Base-by-base conservation (phyloP, 1,140 invertebrate species). In the Apis mellifera region DNA sequence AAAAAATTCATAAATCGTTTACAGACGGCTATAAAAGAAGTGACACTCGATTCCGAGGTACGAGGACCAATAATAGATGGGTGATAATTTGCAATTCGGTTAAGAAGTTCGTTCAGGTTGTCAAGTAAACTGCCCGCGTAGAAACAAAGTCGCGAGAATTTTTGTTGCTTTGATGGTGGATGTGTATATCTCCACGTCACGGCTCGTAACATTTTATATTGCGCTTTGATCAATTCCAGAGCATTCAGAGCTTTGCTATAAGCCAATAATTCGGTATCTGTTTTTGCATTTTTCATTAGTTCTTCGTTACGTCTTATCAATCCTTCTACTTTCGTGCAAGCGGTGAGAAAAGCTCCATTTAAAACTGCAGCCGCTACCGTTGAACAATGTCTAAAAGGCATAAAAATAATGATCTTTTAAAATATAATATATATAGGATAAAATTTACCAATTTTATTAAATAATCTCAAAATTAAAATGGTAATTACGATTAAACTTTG, bases 1-100 rank as follows among this genome's bases (percentile, higher is more conserved):
- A 94, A 94, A 66, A 92, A 92, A 59, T 94, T 91, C 93, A 94
- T 94, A 70, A 94, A 94, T 9, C 85, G 78, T 78, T 94, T 94
- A 85, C 92, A 93, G 8, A 77, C 9, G 8, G 69, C 54, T 1
- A 82, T 55, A 55, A 92, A 93, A 1, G 26, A 65, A 7, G 32
- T n/a, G 12, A 91, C 71, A 15, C 50, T 62, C 9, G 55, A 19
- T 19, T 84, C 80, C 9, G 73, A 13, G 2, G 17, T 23, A 80
- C 81, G 72, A 87, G 82, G 9, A 48, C 55, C 5, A 19, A 81
- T 23, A 11, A 70, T 26, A 23, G 50, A 76, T 19, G 71, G 7
- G 0, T 90, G 90, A 26, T 74, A 26, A 0, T 9, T 74, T n/a
- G 77, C 71, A 0, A 91, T 75, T 0, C 82, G 57, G 26, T 77